Evolutionary conservation across 2,888 invertebrate species (phyloP), one percentile per base, ranked within the genome.

Genomic region (Agrotis puta): DNA sequence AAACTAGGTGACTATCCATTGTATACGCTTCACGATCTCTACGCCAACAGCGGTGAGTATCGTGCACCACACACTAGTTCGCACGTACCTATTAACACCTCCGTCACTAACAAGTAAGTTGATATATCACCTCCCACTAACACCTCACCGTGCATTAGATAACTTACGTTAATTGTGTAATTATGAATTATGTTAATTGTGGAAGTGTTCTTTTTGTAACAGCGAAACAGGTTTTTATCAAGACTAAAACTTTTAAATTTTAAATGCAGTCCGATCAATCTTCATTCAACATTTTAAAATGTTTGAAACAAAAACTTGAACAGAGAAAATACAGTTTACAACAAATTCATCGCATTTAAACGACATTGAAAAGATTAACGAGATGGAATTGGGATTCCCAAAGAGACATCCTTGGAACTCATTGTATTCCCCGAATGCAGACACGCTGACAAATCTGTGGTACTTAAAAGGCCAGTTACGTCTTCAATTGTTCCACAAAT

Each of bases 1-100:
- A 96, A 96, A 95, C 91, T 96, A 96, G 96, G 96, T 96, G 96
- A 95, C 89, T 95, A 95, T 95, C 91, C 93, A 88, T 93, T 95
- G 92, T 93, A 95, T 95, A 92, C 93, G 92, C 94, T 95, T 93
- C 94, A 93, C 90, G 93, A 94, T 92, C 90, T 91, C 92, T 90
- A 89, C 92, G 89, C 91, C 90, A 88, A 81, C 90, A 88, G 88
- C 90, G 94, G 95, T 96, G 93, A 96, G 95, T 96, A 95, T 92
- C 92, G 94, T 90, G 92, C 91, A 90, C 90, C 84, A 88, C 86
- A 89, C 84, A 77, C 83, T 85, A 85, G 77, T 85, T 86, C 83
- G 88, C 89, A 89, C 89, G 85, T 88, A 81, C 84, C 70, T 67
- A 86, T 84, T 89, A 85, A 85, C 87, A 86, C 77, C 54, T 79